Percentiles rank a stretch among this genome's conserved stretches.
Evolutionary conservation across 2,888 invertebrate species (phyloP).

Genomic region (Hymenopus coronatus): DNA sequence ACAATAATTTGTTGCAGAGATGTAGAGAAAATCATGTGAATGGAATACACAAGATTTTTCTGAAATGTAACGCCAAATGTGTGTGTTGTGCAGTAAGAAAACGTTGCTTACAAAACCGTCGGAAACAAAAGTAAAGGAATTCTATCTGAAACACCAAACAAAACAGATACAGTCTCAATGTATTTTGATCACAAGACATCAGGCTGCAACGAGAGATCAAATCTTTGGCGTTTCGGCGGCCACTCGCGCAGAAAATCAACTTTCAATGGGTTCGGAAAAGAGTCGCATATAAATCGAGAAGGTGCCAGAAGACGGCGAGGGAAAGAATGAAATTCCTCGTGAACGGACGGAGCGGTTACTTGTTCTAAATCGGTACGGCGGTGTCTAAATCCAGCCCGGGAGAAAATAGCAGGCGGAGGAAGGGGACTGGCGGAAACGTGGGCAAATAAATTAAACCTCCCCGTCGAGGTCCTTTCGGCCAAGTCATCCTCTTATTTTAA

Average conservation of each 20-base stretch:
- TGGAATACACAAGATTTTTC: too few relatives aligned
- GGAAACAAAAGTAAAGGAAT: background rate
- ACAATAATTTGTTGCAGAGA: too few relatives aligned
- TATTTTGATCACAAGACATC: background rate
- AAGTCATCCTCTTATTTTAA: background rate
- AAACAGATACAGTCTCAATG: background rate
- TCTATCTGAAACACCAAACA: background rate
- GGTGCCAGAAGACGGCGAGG: background rate
- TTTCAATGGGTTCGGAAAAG: background rate
- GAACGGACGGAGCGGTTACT: background rate
- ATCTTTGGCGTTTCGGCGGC: background rate
- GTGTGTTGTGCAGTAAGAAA: background rate
- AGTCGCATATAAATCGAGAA: background rate
- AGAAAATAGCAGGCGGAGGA: background rate
- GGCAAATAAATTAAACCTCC: background rate
- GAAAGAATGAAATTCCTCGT: background rate
- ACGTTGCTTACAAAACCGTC: background rate
- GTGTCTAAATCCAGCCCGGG: background rate
- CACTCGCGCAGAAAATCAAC: background rate
- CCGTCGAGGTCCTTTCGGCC: background rate
- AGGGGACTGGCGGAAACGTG: background rate
- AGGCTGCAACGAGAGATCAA: background rate
- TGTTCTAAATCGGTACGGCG: background rate
- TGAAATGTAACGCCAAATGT: too few relatives aligned
- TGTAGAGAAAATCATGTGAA: too few relatives aligned